Percentiles rank a stretch among this genome's conserved stretches.
These are phyloP conservation scores for Hoplostethus mediterraneus DNA, from an alignment of 2,797 vertebrate species.

Conservation along the genomic window DNA sequence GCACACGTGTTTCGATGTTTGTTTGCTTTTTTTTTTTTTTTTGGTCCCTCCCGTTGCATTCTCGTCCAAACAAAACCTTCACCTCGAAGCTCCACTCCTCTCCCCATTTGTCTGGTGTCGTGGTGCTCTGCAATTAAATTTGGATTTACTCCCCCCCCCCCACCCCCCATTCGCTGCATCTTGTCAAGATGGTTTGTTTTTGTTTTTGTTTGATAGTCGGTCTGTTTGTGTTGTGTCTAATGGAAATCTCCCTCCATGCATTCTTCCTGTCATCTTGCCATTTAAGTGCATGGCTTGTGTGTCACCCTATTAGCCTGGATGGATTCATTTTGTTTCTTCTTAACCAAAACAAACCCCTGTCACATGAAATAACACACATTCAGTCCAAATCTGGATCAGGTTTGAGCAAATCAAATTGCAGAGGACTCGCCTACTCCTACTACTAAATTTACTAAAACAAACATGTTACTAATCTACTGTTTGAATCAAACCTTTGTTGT, in stretches of 20 bases:
- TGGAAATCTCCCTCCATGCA: slow-evolving; percentile 28
- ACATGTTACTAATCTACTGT: slow-evolving; percentile 85
- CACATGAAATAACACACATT: slow-evolving; percentile 75
- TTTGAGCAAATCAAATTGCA: slow-evolving; percentile 83
- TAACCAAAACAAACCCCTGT: slow-evolving; percentile 76
- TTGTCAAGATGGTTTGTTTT: slow-evolving; percentile 51
- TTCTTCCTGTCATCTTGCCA: slow-evolving; percentile 34
- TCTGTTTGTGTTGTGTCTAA: slow-evolving; percentile 64
- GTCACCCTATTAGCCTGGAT: slow-evolving; percentile 77
- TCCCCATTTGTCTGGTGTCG: slow-evolving; percentile 61
- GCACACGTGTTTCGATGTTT: slow-evolving; percentile 65
- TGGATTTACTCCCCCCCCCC: slow-evolving; percentile 7
- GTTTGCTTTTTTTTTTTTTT: slow-evolving; percentile 33
- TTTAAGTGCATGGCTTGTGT: slow-evolving; percentile 83
- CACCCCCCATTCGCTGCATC: slow-evolving; percentile 50
- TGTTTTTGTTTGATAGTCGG: slow-evolving; percentile 35
- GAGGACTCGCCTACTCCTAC: slow-evolving; percentile 74
- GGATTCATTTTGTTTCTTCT: slow-evolving; percentile 82
- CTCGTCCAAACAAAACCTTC: slow-evolving; percentile 29
- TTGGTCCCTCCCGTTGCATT: slow-evolving; percentile 40
- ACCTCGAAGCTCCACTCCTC: slow-evolving; percentile 41
- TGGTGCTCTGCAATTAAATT: slow-evolving; percentile 54
- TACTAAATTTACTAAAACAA: slow-evolving; percentile 84
- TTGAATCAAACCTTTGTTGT: slow-evolving; percentile 87
- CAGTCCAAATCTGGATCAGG: slow-evolving; percentile 79